Conservation (phyloP, 2,888 invertebrate genomes). For the Pammene fasciana region DNA sequence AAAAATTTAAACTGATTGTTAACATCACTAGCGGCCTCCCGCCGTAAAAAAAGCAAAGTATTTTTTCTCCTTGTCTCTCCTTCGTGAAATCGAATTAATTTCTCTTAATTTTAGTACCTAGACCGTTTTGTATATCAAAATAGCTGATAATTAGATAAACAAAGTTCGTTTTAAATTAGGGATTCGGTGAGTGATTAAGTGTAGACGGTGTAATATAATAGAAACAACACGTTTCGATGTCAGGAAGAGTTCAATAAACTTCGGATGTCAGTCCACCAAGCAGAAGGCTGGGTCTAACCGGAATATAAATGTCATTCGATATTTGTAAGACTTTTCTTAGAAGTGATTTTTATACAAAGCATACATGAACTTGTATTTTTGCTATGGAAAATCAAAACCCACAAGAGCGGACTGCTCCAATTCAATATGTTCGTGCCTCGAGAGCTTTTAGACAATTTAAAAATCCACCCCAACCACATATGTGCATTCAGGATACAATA, state of each 20-base stretch:
- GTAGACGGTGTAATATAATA: conserved; percentile 44
- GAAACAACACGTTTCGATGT: conserved; percentile 49
- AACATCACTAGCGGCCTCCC: conserved; percentile 26
- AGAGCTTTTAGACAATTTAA: conserved; percentile 87
- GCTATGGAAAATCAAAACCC: conserved; percentile 76
- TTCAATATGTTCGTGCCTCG: conserved; percentile 83
- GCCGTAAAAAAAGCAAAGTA: conserved; percentile 30
- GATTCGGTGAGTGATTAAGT: conserved; percentile 53
- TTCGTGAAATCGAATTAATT: conserved; percentile 32
- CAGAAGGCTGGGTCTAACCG: conserved; percentile 39
- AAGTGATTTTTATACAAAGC: conserved; percentile 56
- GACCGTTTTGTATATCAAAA: conserved; percentile 32
- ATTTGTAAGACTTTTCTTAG: conserved; percentile 36
- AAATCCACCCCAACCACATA: conserved; percentile 89
- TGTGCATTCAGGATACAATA: conserved; percentile 87
- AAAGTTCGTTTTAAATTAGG: conserved; percentile 47
- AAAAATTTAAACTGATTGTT: not conserved
- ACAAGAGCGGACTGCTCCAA: conserved; percentile 75
- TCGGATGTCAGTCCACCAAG: conserved; percentile 58
- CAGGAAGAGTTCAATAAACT: conserved; percentile 75
- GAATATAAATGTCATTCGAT: conserved; percentile 41
- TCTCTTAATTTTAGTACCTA: conserved; percentile 31
- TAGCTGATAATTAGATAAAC: conserved; percentile 48
- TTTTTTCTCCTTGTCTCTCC: conserved; percentile 36
- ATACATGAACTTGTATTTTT: conserved; percentile 47